These are phyloP conservation scores for Sminthurides aquaticus DNA, from an alignment of 2,888 invertebrate genomes.

Conservation along the genomic window DNA sequence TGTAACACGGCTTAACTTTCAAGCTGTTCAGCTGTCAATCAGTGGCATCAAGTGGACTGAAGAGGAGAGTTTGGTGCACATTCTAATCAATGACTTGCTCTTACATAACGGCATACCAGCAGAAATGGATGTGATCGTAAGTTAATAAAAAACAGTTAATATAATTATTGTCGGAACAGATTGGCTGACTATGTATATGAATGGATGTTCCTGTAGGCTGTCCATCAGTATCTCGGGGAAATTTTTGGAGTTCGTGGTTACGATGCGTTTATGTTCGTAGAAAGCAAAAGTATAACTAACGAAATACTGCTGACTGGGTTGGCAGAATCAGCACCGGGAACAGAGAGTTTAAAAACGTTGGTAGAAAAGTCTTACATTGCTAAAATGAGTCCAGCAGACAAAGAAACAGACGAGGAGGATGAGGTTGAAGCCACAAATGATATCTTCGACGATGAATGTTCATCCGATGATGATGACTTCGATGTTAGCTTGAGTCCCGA, in stretches of 20 bases:
- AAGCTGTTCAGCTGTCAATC: conserved; percentile 1
- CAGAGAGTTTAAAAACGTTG: conserved; percentile 9
- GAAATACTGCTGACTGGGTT: too few species aligned
- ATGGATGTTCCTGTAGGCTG: too few species aligned
- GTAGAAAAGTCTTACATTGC: conserved; percentile 8
- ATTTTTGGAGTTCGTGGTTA: not conserved
- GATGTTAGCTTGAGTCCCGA: conserved; percentile 1
- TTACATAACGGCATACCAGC: too few species aligned
- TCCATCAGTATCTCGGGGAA: too few species aligned
- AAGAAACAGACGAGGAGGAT: conserved; percentile 9
- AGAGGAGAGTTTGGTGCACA: too few species aligned
- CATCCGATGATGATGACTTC: conserved; percentile 3
- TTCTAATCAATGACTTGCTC: too few species aligned
- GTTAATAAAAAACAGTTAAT: not conserved
- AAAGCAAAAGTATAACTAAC: conserved; percentile 5
- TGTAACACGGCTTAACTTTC: conserved; percentile 10
- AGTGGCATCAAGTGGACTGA: not conserved
- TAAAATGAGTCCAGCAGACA: too few species aligned
- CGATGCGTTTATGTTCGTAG: conserved; percentile 11
- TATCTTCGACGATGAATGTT: too few species aligned
- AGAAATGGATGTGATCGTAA: not conserved
- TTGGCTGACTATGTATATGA: too few species aligned
- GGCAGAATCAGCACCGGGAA: too few species aligned
- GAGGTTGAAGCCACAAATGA: not conserved
- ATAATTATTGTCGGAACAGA: not conserved